Evolutionary conservation across 2,888 invertebrate species (phyloP).

Genomic region (Chouioia cunea): DNA sequence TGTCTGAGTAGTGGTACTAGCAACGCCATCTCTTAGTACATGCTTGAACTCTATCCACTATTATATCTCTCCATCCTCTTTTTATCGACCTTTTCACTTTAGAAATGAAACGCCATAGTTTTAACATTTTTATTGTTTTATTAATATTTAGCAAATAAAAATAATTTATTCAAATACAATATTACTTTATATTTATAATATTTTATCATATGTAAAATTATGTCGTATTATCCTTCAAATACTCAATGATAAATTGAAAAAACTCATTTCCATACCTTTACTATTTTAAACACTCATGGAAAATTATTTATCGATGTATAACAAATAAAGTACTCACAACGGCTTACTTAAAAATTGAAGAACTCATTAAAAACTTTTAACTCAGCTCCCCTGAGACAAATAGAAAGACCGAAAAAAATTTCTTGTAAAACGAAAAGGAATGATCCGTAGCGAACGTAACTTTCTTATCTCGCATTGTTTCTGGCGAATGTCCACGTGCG

Average conservation of each 20-base stretch:
- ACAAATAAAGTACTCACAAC: no score
- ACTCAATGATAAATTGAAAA: no score
- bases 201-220: no score
- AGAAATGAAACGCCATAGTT: background rate
- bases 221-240: no score
- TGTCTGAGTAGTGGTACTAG: conserved; percentile 33
- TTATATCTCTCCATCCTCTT: conserved; percentile 14
- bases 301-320: no score
- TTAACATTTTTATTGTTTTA: background rate
- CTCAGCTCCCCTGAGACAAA: conserved; percentile 29
- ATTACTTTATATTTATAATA: no score
- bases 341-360: conserved; percentile 5
- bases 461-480: conserved; percentile 39
- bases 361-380: conserved; percentile 34
- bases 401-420: conserved; percentile 31
- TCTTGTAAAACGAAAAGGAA: conserved; percentile 36
- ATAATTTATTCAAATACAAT: no score
- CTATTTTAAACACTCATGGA: no score
- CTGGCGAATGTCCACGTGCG: conserved; percentile 38
- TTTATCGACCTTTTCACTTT: conserved; percentile 40
- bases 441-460: conserved; percentile 36
- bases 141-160: background rate
- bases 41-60: conserved; percentile 37
- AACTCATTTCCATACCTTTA: no score
- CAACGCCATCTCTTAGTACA: conserved; percentile 53